These are phyloP conservation scores for Alligator sinensis DNA, from an alignment of 2,113 vertebrate genomes.

Conservation along the genomic window DNA sequence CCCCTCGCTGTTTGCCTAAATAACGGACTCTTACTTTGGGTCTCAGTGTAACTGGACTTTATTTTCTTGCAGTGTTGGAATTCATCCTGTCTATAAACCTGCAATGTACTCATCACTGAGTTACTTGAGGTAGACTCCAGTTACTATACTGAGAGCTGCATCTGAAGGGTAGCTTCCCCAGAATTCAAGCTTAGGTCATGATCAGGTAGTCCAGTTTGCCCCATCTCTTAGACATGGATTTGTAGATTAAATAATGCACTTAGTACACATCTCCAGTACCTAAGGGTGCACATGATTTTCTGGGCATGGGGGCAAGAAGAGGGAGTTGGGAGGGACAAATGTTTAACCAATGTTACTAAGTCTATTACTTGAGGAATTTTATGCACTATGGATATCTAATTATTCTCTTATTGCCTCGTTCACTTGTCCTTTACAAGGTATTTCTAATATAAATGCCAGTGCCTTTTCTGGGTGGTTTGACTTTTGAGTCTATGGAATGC, in stretches of 20 bases:
- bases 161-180: not conserved
- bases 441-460: fast-evolving
- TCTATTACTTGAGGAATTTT: not conserved
- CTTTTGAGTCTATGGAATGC: not conserved
- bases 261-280: fast-evolving
- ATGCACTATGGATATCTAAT: not conserved
- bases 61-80: not conserved
- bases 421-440: fast-evolving
- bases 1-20: not conserved
- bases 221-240: conserved; percentile 1
- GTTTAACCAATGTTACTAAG: fast-evolving
- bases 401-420: not conserved
- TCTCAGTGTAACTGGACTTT: not conserved
- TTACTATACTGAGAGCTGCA: not conserved
- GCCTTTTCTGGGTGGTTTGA: not conserved
- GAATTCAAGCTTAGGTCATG: not conserved
- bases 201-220: not conserved
- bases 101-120: not conserved
- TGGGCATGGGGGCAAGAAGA: not conserved
- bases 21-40: not conserved
- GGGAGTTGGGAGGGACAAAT: fast-evolving
- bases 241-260: conserved; percentile 5
- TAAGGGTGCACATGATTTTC: not conserved
- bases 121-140: not conserved
- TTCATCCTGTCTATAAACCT: not conserved